Evolutionary conservation across 2,888 invertebrate species (phyloP).

Genomic region (Creontiades dilutus): DNA sequence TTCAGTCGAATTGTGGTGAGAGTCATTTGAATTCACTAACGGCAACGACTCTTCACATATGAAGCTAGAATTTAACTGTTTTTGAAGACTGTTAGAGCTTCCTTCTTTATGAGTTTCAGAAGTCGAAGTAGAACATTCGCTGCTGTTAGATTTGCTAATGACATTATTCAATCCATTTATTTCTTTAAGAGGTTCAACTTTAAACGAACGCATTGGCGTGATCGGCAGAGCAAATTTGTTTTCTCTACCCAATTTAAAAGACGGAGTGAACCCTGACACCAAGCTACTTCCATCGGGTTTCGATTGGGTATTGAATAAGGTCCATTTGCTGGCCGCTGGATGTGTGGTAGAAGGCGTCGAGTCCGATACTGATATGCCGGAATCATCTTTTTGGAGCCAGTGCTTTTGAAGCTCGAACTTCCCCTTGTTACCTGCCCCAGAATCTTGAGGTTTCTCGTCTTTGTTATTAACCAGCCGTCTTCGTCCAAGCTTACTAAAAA

Average conservation of each 20-base stretch:
- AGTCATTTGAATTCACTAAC: neutral
- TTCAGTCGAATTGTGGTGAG: neutral
- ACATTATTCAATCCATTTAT: slow-evolving; percentile 32
- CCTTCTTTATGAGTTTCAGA: slow-evolving; percentile 5
- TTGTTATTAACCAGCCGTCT: slow-evolving; percentile 19
- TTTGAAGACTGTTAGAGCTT: neutral
- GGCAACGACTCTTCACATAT: slow-evolving; percentile 25
- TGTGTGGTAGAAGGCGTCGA: slow-evolving; percentile 63
- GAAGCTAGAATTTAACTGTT: slow-evolving; percentile 65
- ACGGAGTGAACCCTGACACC: neutral
- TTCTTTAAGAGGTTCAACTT: slow-evolving; percentile 58
- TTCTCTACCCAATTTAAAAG: neutral
- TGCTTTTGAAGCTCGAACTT: neutral
- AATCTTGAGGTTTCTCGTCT: slow-evolving; percentile 11
- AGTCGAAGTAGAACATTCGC: neutral
- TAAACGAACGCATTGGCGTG: slow-evolving; percentile 40
- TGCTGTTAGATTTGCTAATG: neutral
- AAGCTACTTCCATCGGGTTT: neutral
- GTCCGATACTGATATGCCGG: slow-evolving; percentile 4
- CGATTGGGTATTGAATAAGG: neutral
- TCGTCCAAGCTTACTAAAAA: slow-evolving; percentile 56
- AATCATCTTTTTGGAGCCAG: slow-evolving; percentile 49
- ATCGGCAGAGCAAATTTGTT: slow-evolving; percentile 38
- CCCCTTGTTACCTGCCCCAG: neutral
- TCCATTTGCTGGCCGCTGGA: neutral